Evolutionary conservation across 2,797 vertebrate genomes (phyloP), one percentile per base, ranked within the genome.

Genomic region (Tympanoctomys barrerae): DNA sequence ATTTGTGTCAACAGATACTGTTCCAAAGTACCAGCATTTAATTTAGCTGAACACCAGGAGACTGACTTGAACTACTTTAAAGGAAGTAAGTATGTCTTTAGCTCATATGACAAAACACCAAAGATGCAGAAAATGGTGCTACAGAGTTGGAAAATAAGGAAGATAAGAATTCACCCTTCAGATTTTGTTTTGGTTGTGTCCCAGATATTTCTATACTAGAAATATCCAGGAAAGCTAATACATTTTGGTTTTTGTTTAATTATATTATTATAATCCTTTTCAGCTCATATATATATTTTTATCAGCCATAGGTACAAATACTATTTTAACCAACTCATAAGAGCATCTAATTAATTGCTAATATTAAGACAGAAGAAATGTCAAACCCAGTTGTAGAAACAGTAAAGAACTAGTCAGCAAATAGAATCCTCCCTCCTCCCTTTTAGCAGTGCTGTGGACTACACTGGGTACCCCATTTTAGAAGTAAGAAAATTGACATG

Each of bases 1-100:
- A 96, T 93, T 96, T 92, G 62, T 95, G 96, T 96, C 90, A 79
- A 94, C 96, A 95, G 94, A 98, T 77, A 73, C 80, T 31, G 68
- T 92, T 97, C 87, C 97, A 95, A 94, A 97, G 96, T 90, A 73
- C 84, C 46, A 6, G 64, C 73, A 79, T 96, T 96, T 92, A 78
- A 39, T 73, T 96, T 90, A 97, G 94, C 94, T 96, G 84, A 95
- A 94, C 95, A 90, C 91, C 85, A 88, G 75, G 33, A 46, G 71
- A 91, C 91, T 97, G 95, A 94, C 78, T 95, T 85, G 93, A 95
- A 94, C 90, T 84, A 80, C 93, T 94, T 49, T 19, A n/a, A 89
- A 92, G 84, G 77, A 93, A 97, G 87, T 87, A 96, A 95, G 94
- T 52, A 64, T 73, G 64, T 93, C 81, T 96, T 94, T 33, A 94